A percentile compares a stretch with the other conserved stretches of the same genome.
phyloP scores from a whole-genome alignment of 2,888 invertebrate genomes.

The Ophion slaviceki region DNA sequence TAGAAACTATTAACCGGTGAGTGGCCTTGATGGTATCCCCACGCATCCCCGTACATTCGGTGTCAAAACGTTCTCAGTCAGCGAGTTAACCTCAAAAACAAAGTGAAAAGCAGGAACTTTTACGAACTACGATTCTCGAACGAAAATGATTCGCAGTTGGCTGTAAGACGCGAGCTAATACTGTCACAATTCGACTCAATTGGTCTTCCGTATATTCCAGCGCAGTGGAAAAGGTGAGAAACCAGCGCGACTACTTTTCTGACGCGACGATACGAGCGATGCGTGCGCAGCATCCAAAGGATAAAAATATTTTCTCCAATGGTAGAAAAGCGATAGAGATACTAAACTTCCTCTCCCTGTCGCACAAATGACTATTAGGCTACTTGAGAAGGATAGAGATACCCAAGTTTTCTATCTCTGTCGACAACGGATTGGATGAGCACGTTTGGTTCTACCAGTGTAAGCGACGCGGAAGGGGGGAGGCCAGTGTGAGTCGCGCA shows the following conservation, averaged over 20 bases:
- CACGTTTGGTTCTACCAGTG: neutral
- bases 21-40: neutral
- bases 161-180: neutral
- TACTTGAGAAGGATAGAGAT: neutral
- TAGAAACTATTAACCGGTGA: neutral
- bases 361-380: neutral
- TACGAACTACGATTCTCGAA: neutral
- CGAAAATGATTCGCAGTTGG: neutral
- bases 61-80: neutral
- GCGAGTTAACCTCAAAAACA: neutral
- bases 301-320: neutral
- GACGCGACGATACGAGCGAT: neutral
- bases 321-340: neutral
- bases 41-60: neutral
- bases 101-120: neutral
- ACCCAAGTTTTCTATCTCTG: neutral
- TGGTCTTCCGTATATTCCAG: too few species aligned
- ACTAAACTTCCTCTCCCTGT: neutral
- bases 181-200: too few species aligned
- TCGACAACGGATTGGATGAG: neutral
- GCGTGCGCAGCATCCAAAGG: neutral
- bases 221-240: too few species aligned
- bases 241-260: too few species aligned
- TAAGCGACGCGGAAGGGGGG: neutral
- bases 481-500: conserved; percentile 23